Evolutionary conservation across 1,140 invertebrate genomes (phyloP), one percentile per base, ranked within the genome.

Genomic region (Agrypnia vestita): DNA sequence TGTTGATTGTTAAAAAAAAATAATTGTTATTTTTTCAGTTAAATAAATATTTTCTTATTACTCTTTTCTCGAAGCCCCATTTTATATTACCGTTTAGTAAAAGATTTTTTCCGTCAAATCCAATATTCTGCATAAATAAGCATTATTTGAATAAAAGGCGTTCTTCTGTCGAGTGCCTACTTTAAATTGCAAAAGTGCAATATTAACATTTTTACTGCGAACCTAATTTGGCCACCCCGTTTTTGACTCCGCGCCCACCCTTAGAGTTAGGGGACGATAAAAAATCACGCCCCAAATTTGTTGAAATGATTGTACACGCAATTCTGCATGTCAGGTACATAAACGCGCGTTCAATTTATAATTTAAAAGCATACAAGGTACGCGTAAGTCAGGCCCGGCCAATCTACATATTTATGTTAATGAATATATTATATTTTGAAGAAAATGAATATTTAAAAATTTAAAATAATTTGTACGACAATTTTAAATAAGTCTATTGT

Each of bases 281-380:
- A 35, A 62, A 62, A 62, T 62, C 59, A 62, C 59, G 59, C 59
- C 59, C 59, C 19, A 17, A 62, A 62, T 62, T 62, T 62, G 59
- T 62, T 35, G 59, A 35, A 35, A 62, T 62, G 25, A 35, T 62
- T 62, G 12, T 62, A 25, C 59, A 35, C 25, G 59, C 59, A 62
- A 62, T 62, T 62, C 19, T 62, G 25, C 13, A 62, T 62, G 59
- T 62, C 59, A 62, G 59, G 59, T 62, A 62, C 59, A 62, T 21
- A 62, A 62, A 62, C 25, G 59, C 59, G 59, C 25, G 25, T 25
- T 21, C 59, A 62, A 62, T 62, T 62, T 62, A 62, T 62, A 62
- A 62, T 62, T 62, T 62, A 62, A 62, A 62, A 10, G 59, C 59
- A 35, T 25, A 62, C 59, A 25, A 35, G 8, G 59, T 62, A 62